Evolutionary conservation across 2,888 invertebrate genomes (phyloP), one percentile per base, ranked within the genome.

Genomic region (Eupithecia subumbrata): DNA sequence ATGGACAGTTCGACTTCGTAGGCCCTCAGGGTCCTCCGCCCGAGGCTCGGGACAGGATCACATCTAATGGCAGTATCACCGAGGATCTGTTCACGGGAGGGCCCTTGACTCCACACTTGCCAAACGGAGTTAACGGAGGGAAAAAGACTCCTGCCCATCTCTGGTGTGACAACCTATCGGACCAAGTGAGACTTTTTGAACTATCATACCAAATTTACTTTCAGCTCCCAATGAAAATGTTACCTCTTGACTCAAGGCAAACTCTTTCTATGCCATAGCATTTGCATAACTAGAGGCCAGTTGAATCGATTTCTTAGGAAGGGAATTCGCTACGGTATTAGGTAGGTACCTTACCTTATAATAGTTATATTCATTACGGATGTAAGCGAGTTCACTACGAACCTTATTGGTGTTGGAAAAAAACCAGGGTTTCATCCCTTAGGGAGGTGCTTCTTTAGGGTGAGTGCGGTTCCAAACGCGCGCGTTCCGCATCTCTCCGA

Each of bases 1-100:
- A 97, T 89, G 98, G 98, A 76, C 98, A 98, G 93, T 98, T 98
- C 86, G 97, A 97, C 92, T 97, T 97, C 91, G 96, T 97, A 83
- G 97, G 97, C 66, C 95, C 96, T 14, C 95, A 95, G 83, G 93
- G 90, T 5, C 88, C 92, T 1, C 88, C 91, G 3, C 90, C 90
- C 22, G 91, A 90, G 78, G 83, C 86, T 40, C 87, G 94, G 60
- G 85, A 84, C 18, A 89, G 95, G 72, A 90, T 93, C 76, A 91
- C 90, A 63, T 94, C 95, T 8, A 92, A 93, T 80, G 83, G 85
- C 25, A 94, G 95, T 79, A 85, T 95, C 75, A 90, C 92, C 1
- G 95, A 95, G 83, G 95, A 95, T 84, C 87, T 95, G 64, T 95
- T 95, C 84, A 92, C 94, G 48, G 95, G 95, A 34, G 84, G 87